Conservation (phyloP, 2,113 vertebrate genomes). For the Cyanocitta stelleri region DNA sequence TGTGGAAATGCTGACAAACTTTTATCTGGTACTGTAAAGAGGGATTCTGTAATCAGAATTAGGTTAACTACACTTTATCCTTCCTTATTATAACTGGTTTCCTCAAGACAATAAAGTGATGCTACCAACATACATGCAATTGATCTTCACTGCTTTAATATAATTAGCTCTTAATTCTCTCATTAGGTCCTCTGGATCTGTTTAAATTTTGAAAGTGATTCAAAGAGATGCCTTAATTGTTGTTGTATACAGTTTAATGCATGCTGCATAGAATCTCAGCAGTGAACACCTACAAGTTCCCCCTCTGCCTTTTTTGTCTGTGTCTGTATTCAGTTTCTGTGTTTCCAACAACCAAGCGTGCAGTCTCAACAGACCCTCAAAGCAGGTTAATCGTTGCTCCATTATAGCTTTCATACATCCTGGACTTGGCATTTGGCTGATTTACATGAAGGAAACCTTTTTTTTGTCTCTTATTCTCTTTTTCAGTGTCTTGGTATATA, state of each 20-base stretch:
- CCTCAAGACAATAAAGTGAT: conserved; percentile 9
- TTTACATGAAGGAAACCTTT: not conserved
- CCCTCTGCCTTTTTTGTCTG: not conserved
- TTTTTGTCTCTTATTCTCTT: not conserved
- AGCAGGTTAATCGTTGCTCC: not conserved
- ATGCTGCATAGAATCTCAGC: conserved; percentile 6
- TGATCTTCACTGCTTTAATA: conserved; percentile 56
- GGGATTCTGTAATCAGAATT: not conserved
- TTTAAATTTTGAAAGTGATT: conserved; percentile 61
- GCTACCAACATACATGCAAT: conserved; percentile 23
- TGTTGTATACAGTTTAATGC: conserved; percentile 34
- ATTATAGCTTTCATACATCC: not conserved
- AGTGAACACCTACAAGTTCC: conserved; percentile 11
- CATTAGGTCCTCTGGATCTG: conserved; percentile 30
- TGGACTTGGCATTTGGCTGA: not conserved
- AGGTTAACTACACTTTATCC: conserved; percentile 4
- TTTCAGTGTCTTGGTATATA: not conserved
- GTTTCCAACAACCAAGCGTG: not conserved
- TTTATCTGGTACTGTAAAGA: not conserved
- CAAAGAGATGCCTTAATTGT: conserved; percentile 60
- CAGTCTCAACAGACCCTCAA: not conserved
- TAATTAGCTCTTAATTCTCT: conserved; percentile 62
- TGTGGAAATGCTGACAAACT: not conserved
- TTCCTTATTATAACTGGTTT: conserved; percentile 7
- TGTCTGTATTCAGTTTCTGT: conserved; percentile 39